These are phyloP conservation scores for Turritopsis rubra DNA, from an alignment of 30 jellyfish, hydroid and myxozoan species.

Conservation along the genomic window DNA sequence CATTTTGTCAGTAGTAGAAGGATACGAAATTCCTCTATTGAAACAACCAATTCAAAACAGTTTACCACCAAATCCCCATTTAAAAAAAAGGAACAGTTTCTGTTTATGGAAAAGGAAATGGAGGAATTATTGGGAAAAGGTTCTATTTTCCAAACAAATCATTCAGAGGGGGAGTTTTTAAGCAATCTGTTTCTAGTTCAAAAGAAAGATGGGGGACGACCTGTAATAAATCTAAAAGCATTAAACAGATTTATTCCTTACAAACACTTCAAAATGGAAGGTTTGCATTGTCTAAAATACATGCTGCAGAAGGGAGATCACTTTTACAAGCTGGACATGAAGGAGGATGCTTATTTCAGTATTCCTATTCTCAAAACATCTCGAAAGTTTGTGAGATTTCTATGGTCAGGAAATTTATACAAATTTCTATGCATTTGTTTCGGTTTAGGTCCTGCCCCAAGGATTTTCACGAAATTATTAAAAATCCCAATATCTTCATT, in stretches of 20 bases:
- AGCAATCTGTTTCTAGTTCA: background rate
- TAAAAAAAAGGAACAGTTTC: background rate
- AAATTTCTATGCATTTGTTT: no score
- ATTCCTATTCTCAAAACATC: background rate
- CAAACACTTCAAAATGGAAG: background rate
- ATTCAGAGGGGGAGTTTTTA: background rate
- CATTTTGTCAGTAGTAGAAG: background rate
- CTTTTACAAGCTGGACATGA: no score
- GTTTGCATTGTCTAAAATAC: no score
- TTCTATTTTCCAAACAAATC: background rate
- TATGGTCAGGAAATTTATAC: background rate
- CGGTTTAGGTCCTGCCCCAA: slow-evolving; percentile 12
- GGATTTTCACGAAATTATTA: no score
- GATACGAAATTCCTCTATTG: no score
- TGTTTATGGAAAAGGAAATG: background rate
- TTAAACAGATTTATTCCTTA: background rate
- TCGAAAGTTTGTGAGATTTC: background rate
- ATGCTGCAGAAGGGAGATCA: no score
- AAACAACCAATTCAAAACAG: no score
- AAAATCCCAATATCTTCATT: background rate
- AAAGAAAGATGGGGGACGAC: slow-evolving; percentile 11
- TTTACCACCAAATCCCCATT: no score
- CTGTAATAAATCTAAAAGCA: background rate
- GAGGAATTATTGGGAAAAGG: background rate
- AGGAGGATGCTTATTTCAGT: slow-evolving; percentile 10